Conservation (phyloP, 2,113 vertebrate species). For the Hemibagrus wyckioides region DNA sequence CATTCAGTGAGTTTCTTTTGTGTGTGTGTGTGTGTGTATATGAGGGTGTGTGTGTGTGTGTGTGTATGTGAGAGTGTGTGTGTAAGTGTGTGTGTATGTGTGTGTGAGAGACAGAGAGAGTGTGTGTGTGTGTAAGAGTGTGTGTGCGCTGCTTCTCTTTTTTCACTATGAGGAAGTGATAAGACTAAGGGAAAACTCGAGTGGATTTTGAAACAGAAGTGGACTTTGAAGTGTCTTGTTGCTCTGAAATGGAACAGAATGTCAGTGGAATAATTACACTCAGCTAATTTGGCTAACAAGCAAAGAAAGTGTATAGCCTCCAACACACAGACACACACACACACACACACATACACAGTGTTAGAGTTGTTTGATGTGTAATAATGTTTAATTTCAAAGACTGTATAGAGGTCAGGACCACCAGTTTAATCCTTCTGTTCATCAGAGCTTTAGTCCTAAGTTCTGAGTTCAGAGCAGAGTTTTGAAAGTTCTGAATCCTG, state of each 20-base stretch:
- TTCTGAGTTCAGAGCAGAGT: not conserved
- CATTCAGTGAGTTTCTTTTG: not conserved
- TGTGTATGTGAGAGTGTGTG: not conserved
- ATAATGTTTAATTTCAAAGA: not conserved
- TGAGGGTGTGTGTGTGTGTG: not conserved
- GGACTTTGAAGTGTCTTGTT: not conserved
- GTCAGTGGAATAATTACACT: no score
- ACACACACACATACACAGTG: not conserved
- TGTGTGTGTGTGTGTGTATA: conserved; percentile 6
- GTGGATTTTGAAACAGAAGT: not conserved
- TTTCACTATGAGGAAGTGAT: conserved; percentile 47
- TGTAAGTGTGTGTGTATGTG: conserved; percentile 11
- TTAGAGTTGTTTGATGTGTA: no score
- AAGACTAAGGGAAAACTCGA: not conserved
- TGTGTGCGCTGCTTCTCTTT: conserved; percentile 24
- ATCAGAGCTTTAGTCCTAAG: not conserved
- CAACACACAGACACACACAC: not conserved
- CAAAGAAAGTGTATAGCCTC: not conserved
- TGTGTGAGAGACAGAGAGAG: no score
- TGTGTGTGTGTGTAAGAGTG: not conserved
- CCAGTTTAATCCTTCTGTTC: not conserved
- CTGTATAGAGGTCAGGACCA: not conserved
- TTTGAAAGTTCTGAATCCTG: no score
- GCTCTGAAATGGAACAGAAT: not conserved
- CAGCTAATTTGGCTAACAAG: not conserved